phyloP scores from a whole-genome alignment of 2,888 invertebrate species.

The Chrysolina americana region DNA sequence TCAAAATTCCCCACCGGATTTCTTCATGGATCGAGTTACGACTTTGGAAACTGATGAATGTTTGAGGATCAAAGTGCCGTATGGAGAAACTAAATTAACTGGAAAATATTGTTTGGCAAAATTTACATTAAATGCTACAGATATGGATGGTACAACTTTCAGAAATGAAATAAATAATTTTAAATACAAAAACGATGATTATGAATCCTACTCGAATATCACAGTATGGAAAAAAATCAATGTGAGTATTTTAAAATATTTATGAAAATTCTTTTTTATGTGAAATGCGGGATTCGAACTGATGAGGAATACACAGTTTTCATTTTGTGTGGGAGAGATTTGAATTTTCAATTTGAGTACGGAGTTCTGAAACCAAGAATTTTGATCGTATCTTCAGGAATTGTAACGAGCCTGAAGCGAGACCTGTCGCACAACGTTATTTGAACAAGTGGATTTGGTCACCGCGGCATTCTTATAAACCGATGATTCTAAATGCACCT shows the following conservation, averaged over 20 bases:
- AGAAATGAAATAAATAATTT: not conserved
- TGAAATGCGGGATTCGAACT: no score
- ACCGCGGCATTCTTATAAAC: no score
- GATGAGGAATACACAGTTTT: no score
- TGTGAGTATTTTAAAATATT: slow-evolving; percentile 44
- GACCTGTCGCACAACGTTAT: no score
- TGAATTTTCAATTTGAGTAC: no score
- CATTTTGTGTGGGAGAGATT: no score
- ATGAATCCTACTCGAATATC: slow-evolving; percentile 45
- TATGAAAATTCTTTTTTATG: no score
- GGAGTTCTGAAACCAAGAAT: no score
- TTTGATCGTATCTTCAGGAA: no score
- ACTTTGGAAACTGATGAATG: slow-evolving; percentile 82
- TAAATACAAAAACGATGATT: slow-evolving; percentile 30
- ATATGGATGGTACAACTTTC: not conserved
- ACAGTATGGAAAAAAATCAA: slow-evolving; percentile 55
- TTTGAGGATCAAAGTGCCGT: slow-evolving; percentile 64
- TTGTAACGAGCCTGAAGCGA: no score
- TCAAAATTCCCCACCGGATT: slow-evolving; percentile 80
- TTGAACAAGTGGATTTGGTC: no score
- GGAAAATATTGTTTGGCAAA: slow-evolving; percentile 79
- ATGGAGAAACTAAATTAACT: slow-evolving; percentile 63
- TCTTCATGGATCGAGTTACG: slow-evolving; percentile 77
- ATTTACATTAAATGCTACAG: slow-evolving; percentile 65
- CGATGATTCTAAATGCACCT: no score